These are phyloP conservation scores for Scaptodrosophila lebanonensis DNA, from an alignment of 1,140 invertebrate genomes.

Conservation along the genomic window DNA sequence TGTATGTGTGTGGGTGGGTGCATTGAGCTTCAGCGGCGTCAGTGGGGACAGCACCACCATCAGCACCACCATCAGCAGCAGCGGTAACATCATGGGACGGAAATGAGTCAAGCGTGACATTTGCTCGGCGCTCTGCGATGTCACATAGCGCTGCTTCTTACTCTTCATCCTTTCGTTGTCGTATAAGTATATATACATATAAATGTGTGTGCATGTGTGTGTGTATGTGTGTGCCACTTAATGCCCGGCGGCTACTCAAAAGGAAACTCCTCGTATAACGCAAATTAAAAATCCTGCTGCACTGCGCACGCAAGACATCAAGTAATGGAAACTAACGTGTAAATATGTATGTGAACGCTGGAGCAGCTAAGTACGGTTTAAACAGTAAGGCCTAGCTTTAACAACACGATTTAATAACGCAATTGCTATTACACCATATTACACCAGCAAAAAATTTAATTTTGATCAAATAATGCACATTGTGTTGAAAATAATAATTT, in stretches of 20 bases:
- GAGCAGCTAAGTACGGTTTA: no score
- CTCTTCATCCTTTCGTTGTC: slow-evolving; percentile 42
- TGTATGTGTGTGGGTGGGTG: not conserved
- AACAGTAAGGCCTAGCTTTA: no score
- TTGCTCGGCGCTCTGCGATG: slow-evolving; percentile 67
- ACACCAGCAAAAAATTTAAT: no score
- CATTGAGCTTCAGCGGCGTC: slow-evolving; percentile 55
- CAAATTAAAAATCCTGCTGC: slow-evolving; percentile 72
- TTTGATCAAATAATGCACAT: no score
- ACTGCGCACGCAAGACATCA: slow-evolving; percentile 55
- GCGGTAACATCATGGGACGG: slow-evolving; percentile 64
- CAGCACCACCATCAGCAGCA: slow-evolving; percentile 10
- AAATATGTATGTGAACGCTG: no score
- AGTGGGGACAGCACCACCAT: not conserved
- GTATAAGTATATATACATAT: slow-evolving; percentile 14
- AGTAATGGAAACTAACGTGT: slow-evolving; percentile 62
- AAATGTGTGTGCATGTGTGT: slow-evolving; percentile 30
- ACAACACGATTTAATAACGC: no score
- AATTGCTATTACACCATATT: no score
- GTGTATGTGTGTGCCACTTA: slow-evolving; percentile 25
- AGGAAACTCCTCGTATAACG: slow-evolving; percentile 73
- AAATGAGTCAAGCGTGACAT: slow-evolving; percentile 75
- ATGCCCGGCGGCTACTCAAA: slow-evolving; percentile 45
- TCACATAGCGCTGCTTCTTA: slow-evolving; percentile 56
- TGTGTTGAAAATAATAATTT: no score